Evolutionary conservation across 2,113 vertebrate species (phyloP).

Genomic region (Pitta sordida): DNA sequence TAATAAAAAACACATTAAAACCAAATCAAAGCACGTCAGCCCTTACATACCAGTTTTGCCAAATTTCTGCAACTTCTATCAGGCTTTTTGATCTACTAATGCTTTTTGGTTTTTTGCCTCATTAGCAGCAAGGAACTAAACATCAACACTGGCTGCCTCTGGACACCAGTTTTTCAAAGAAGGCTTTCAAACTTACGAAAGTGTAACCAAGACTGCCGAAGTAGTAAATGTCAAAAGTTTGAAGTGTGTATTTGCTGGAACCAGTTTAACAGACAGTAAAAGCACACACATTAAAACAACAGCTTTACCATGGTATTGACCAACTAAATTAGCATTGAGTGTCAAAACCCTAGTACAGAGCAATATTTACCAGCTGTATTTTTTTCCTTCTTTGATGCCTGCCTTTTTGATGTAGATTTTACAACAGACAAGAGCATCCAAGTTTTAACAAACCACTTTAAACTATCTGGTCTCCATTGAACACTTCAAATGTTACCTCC

Average conservation of each 20-base stretch:
- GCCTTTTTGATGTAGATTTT: background rate
- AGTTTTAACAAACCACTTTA: background rate
- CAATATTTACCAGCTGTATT: background rate
- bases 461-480: background rate
- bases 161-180: background rate
- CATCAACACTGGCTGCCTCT: background rate
- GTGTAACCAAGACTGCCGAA: background rate
- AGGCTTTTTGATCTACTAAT: slow-evolving; percentile 5
- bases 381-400: background rate
- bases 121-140: background rate
- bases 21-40: background rate
- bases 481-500: background rate
- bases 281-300: background rate
- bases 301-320: slow-evolving; percentile 15
- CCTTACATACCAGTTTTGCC: background rate
- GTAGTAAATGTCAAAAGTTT: background rate
- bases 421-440: background rate
- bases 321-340: background rate
- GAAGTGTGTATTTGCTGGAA: background rate
- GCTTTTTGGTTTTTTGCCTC: background rate
- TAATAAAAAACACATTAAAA: background rate
- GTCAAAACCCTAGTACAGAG: slow-evolving; percentile 29
- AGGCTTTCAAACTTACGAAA: background rate
- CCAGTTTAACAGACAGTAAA: background rate
- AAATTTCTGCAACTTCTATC: background rate